phyloP scores from a whole-genome alignment of 2,888 invertebrate species.

The Hirtodrosophila confusa region DNA sequence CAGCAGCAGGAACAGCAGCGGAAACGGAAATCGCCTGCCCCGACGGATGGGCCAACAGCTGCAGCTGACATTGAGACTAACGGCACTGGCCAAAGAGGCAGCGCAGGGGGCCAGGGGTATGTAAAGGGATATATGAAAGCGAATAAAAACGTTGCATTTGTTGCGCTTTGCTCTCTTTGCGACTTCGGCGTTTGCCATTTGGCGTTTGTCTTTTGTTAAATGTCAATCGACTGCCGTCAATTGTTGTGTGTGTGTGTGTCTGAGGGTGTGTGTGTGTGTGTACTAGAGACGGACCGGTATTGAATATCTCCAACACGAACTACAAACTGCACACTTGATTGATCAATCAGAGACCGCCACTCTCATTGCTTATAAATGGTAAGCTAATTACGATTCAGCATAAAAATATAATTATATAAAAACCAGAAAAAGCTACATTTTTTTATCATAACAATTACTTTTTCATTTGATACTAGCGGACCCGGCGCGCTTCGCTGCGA shows the following conservation, averaged over 20 bases:
- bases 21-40: slow-evolving; percentile 59
- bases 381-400: no score
- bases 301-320: no score
- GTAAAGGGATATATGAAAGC: slow-evolving; percentile 11
- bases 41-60: slow-evolving; percentile 45
- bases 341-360: no score
- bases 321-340: no score
- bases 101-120: not conserved
- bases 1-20: slow-evolving; percentile 19
- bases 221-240: slow-evolving; percentile 45
- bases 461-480: no score
- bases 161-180: slow-evolving; percentile 57
- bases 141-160: slow-evolving; percentile 44
- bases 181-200: slow-evolving; percentile 34
- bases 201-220: slow-evolving; percentile 46
- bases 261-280: not conserved
- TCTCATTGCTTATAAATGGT: no score
- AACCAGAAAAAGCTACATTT: no score
- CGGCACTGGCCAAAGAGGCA: not conserved
- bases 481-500: no score
- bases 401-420: no score
- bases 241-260: not conserved
- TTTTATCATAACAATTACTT: no score
- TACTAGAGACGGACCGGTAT: not conserved
- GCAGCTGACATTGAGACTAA: slow-evolving; percentile 44